Evolutionary conservation across 2,888 invertebrate species (phyloP).

Genomic region (Ochropacha duplaris): DNA sequence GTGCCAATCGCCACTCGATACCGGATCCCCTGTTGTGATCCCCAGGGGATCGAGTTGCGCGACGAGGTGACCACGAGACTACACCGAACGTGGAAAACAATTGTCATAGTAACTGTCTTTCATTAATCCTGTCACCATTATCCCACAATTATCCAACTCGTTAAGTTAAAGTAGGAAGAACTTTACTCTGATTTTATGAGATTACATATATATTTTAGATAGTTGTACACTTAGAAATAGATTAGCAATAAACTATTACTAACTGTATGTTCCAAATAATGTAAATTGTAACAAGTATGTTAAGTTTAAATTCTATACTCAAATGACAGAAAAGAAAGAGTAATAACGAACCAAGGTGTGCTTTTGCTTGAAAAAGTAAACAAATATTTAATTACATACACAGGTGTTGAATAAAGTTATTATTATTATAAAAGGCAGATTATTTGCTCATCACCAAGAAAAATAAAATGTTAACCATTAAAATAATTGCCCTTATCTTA

Average conservation of each 20-base stretch:
- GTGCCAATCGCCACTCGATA: conserved; percentile 75
- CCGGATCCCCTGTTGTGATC: conserved; percentile 89
- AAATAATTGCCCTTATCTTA: not conserved
- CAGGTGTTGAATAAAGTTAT: not conserved
- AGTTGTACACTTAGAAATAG: not conserved
- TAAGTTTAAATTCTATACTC: not conserved
- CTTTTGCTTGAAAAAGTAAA: not conserved
- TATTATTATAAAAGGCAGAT: not conserved
- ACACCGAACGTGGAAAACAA: conserved; percentile 55
- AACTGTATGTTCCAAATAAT: not conserved
- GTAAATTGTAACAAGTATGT: not conserved
- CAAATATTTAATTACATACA: not conserved
- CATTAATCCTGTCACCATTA: conserved; percentile 6
- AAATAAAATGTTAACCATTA: not conserved
- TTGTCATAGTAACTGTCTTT: conserved; percentile 9
- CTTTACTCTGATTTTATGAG: not conserved
- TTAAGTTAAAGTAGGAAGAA: not conserved
- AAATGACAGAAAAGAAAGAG: not conserved
- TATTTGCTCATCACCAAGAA: conserved; percentile 1
- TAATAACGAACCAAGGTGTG: conserved; percentile 1
- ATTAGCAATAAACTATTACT: not conserved
- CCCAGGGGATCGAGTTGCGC: conserved; percentile 96
- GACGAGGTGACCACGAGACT: conserved; percentile 97
- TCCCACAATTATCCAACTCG: conserved; percentile 4
- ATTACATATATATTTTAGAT: not conserved